Conservation (phyloP, 1,140 invertebrate genomes). For the Pygmarrhopalites habei region DNA sequence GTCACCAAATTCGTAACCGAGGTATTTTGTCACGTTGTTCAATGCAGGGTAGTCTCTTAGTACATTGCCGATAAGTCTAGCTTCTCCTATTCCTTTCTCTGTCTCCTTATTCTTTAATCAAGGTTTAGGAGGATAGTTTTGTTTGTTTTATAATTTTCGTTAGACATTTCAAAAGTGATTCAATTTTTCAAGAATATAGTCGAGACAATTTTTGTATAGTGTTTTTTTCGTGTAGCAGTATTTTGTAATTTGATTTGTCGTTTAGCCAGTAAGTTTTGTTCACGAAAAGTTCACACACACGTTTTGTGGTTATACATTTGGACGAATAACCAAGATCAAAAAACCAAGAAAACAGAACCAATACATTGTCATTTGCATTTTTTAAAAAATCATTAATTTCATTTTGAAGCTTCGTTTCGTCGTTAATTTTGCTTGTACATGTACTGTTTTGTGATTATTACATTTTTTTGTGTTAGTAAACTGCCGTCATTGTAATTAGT, state of each 20-base stretch:
- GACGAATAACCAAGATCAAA: not conserved
- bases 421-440: too few relatives aligned
- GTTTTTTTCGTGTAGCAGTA: not conserved
- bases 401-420: too few relatives aligned
- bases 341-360: not conserved
- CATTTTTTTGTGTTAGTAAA: too few relatives aligned
- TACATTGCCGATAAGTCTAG: conserved; percentile 30
- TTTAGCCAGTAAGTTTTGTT: too few relatives aligned
- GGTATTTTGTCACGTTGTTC: conserved; percentile 35
- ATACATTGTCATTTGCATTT: too few relatives aligned
- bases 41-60: conserved; percentile 27
- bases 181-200: not conserved
- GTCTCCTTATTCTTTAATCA: not conserved
- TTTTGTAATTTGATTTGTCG: not conserved
- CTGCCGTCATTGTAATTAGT: too few relatives aligned
- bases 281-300: not conserved
- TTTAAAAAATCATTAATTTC: too few relatives aligned
- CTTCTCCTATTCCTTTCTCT: conserved; percentile 20
- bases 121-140: not conserved
- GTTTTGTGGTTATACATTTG: not conserved
- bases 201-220: not conserved
- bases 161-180: too few relatives aligned
- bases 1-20: conserved; percentile 38
- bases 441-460: too few relatives aligned
- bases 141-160: too few relatives aligned